Conservation (phyloP, 2,797 vertebrate species). For the Sebastes steindachneri region DNA sequence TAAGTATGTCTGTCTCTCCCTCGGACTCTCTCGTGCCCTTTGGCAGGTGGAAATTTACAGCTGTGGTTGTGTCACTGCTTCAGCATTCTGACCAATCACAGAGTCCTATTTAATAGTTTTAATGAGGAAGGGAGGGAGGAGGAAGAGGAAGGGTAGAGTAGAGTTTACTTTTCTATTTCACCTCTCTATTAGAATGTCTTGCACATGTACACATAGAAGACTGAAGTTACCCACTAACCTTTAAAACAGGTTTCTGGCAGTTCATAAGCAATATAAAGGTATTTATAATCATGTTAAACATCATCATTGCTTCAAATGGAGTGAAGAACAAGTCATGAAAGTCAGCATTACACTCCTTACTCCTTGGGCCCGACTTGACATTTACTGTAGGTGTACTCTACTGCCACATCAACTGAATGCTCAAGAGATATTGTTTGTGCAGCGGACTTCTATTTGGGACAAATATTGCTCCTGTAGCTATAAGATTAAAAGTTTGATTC, state of each 20-base stretch:
- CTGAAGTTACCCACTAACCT: background rate
- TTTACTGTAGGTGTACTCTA: background rate
- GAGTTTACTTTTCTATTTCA: background rate
- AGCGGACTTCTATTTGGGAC: background rate
- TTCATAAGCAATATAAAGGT: background rate
- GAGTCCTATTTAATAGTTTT: background rate
- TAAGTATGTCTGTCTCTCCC: slow-evolving; percentile 19
- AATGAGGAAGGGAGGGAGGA: background rate
- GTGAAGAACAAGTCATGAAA: background rate
- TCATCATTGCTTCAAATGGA: background rate
- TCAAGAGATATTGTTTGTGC: background rate
- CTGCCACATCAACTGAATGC: background rate
- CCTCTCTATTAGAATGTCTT: background rate
- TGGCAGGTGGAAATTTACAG: slow-evolving; percentile 63
- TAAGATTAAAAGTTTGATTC: background rate
- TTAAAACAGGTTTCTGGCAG: background rate
- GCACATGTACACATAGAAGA: background rate
- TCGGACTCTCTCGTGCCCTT: background rate
- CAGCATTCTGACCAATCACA: background rate
- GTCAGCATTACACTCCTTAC: background rate
- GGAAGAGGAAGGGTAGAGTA: background rate
- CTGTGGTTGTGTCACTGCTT: slow-evolving; percentile 7
- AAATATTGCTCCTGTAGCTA: background rate
- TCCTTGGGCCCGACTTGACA: no score
- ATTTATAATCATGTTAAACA: background rate